phyloP scores from a whole-genome alignment of 2,113 vertebrate genomes.

The Noturus placidus region DNA sequence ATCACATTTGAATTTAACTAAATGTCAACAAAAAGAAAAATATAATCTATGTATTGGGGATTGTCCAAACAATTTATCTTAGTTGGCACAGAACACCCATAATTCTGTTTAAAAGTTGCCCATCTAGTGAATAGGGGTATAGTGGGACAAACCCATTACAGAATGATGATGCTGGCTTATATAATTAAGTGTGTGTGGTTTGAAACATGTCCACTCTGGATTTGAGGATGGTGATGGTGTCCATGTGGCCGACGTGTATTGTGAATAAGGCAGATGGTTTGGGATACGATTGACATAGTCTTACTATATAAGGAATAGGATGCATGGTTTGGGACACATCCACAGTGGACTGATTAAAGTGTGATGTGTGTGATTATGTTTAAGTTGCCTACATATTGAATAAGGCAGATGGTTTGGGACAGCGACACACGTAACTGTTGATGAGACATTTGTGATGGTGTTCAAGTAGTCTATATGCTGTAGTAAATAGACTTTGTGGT shows the following conservation, averaged over 20 bases:
- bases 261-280: neutral
- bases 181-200: neutral
- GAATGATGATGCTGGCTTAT: neutral
- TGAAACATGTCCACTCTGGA: neutral
- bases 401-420: neutral
- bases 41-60: too few species aligned
- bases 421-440: neutral
- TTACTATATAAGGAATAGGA: neutral
- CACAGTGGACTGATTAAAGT: neutral
- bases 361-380: too few species aligned
- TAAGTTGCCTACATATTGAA: too few species aligned
- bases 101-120: neutral
- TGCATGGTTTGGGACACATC: neutral
- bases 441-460: neutral
- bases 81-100: neutral
- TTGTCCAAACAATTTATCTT: too few species aligned
- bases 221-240: neutral
- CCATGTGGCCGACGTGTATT: neutral
- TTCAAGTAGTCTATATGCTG: neutral
- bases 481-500: neutral
- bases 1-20: too few species aligned
- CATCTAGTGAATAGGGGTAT: neutral
- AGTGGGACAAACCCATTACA: neutral
- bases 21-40: too few species aligned
- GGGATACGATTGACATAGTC: neutral